Conservation (phyloP, 1,140 invertebrate genomes). For the Bathynomus jamesi region DNA sequence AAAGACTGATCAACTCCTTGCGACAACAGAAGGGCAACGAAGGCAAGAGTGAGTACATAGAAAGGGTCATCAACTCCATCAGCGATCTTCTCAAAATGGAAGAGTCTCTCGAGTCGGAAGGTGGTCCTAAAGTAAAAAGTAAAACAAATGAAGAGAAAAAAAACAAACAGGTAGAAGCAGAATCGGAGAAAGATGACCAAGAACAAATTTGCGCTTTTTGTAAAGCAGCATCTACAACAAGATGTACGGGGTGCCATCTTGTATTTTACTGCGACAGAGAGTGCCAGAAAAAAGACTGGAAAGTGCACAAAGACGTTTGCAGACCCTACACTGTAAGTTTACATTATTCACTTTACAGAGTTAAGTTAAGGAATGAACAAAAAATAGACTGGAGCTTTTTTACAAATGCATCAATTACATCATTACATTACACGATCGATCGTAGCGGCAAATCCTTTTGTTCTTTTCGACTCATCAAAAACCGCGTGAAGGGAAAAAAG, state of each 20-base stretch:
- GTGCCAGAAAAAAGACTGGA: slow-evolving; percentile 68
- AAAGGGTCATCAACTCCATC: neutral
- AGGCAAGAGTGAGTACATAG: neutral
- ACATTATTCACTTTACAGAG: neutral
- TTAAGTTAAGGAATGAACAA: neutral
- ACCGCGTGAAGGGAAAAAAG: neutral
- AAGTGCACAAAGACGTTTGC: slow-evolving; percentile 58
- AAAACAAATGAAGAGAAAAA: neutral
- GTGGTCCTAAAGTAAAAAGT: neutral
- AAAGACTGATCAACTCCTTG: neutral
- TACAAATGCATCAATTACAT: neutral
- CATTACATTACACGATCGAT: neutral
- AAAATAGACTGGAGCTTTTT: neutral
- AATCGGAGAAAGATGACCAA: neutral
- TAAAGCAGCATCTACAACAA: slow-evolving; percentile 42
- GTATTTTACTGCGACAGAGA: slow-evolving; percentile 62
- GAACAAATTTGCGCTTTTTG: slow-evolving; percentile 30
- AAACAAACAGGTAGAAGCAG: neutral
- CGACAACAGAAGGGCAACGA: neutral
- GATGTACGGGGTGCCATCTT: slow-evolving; percentile 61
- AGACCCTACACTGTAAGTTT: slow-evolving; percentile 29
- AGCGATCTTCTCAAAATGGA: neutral
- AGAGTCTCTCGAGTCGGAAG: neutral
- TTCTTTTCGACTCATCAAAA: neutral
- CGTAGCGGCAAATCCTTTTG: neutral